Evolutionary conservation across 2,888 invertebrate species (phyloP), one percentile per base, ranked within the genome.

Genomic region (Macaria liturata): DNA sequence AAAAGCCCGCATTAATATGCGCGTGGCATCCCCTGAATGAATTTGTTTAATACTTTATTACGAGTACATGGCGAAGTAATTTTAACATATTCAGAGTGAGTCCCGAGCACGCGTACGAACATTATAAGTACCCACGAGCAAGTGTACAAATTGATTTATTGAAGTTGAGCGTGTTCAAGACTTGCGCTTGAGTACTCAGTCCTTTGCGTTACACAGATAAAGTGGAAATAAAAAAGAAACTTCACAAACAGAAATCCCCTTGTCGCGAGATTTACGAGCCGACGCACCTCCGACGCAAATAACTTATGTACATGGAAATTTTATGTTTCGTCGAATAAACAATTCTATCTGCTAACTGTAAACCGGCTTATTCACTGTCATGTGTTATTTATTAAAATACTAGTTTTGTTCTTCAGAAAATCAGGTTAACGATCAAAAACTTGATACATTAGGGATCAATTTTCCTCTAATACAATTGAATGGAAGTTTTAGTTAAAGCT

Each of bases 71-170:
- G 71, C 76, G 69, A 71, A 67, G 70, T 70, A 67, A 83, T 81
- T 83, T 77, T 76, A 75, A 74, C 73, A 72, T 81, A 83, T 81
- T 83, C 75, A 75, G 71, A 80, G 79, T 77, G 74, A 75, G 80
- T 79, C 78, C 77, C 76, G 76, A 77, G 75, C 72, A 70, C 71
- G 75, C 71, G 72, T 76, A 78, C 74, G 77, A 75, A 78, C 83
- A 79, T 83, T 86, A 85, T 87, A 87, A 87, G 86, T 85, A 88
- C 54, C 58, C 57, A 59, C 85, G 85, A 78, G 84, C 86, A 85
- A 88, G 84, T 85, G 88, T 85, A 88, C 88, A 91, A 91, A 91
- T 91, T 91, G 91, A 91, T 91, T 91, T 91, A 91, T 91, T 87
- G 86, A 91, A 91, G 91, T 91, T 91, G 86, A 86, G 86, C 87